Evolutionary conservation across 1,140 invertebrate species (phyloP), one percentile per base, ranked within the genome.

Genomic region (Dinoponera quadriceps): DNA sequence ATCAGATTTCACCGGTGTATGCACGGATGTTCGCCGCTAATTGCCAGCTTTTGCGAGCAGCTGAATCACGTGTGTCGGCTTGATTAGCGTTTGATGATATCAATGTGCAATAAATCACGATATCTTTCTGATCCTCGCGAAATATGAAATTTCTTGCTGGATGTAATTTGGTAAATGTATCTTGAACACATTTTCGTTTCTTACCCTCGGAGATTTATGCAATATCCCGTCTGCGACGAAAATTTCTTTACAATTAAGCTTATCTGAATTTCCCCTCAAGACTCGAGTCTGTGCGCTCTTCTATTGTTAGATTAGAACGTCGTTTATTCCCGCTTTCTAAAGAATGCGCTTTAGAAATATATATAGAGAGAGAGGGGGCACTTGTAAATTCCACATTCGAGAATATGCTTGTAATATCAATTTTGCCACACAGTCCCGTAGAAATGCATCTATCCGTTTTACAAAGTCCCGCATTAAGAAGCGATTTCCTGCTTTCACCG

Each of bases 61-160:
- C 48, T 33, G 63, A 49, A 38, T 57, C 49, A n/a, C n/a, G 16
- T 44, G 33, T 27, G 25, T 25, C 22, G 22, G 20, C 33, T 57
- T 29, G 57, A 80, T 80, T 69, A 57, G 33, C 33, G 3, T 71
- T 69, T 59, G 75, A 80, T 29, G 33, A 57, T 71, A 44, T 48
- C 29, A 80, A 69, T 71, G 18, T 44, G 27, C 22, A 69, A 71
- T 71, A 44, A 71, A 59, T 69, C 38, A 57, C 14, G n/a, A 1
- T 71, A 57, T 44, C n/a, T 57, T 29, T 57, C 22, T 48, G 49
- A n/a, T 63, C 22, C 33, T 75, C 7, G 20, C 29, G 38, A 77
- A 54, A 54, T 68, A n/a, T 77, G 13, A 66, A 38, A 18, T 0
- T 25, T 25, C 14, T 77, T 68, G 20, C 22, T 68, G 66, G 25